Evolutionary conservation across 2,113 vertebrate species (phyloP), one percentile per base, ranked within the genome.

Genomic region (Acanthisitta chloris): DNA sequence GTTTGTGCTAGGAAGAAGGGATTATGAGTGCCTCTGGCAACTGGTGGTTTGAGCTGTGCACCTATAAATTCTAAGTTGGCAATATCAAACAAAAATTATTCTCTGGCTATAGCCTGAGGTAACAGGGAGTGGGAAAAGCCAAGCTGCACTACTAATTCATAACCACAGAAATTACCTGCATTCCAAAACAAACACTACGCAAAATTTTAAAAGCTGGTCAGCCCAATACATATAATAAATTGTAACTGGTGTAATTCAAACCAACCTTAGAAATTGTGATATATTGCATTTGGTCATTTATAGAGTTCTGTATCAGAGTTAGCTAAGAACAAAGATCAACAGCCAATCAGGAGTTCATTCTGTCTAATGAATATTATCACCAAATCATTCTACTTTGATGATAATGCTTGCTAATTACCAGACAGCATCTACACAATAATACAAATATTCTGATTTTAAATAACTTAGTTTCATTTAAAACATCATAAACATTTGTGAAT

Each of bases 11-110:
- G 80, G 55, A 91, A 95, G 83, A 94, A 94, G 93, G 94, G 71
- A 93, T 97, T 97, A 97, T 86, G 93, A 93, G 92, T 65, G 91
- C 95, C 93, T 96, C 90, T 95, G 95, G 94, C 94, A 96, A 96
- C 70, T 83, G 31, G 87, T 90, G 86, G 81, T 65, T 89, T 51
- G 64, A 93, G 83, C 94, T 91, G 74, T 45, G 51, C 76, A 86
- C 86, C 84, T 95, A 97, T 97, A 97, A 96, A 97, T 96, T 96
- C 74, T 82, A 92, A 93, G 83, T 23, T 92, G 83, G 92, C 90
- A 93, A 81, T 92, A 95, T 95, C 67, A 97, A 86, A 90, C 71
- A 96, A 94, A 95, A 94, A 95, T 89, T 88, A 87, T 85, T 92
- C 62, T 85, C 88, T 18, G 10, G 64, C 70, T 95, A 28, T 79